phyloP scores from a whole-genome alignment of 1,140 invertebrate species.

The silkworm (Bombyx mori) region DNA sequence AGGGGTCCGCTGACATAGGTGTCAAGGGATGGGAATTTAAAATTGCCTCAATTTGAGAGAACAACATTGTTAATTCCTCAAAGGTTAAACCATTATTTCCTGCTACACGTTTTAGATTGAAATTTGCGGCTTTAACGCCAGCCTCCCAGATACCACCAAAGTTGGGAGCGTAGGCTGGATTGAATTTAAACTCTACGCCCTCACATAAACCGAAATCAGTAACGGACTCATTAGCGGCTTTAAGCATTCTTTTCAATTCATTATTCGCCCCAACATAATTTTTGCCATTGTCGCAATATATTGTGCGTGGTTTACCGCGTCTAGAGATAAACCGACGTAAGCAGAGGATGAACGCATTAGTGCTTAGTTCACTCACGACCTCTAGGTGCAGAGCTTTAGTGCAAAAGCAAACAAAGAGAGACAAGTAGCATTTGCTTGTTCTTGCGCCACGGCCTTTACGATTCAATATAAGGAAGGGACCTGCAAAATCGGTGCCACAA shows the following conservation, averaged over 20 bases:
- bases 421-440: constrained; percentile 17
- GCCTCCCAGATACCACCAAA: too few relatives aligned
- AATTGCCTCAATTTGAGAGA: too few relatives aligned
- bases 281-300: constrained; percentile 22
- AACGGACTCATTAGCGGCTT: constrained; percentile 4
- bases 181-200: too few relatives aligned
- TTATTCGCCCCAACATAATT: constrained; percentile 19
- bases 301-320: constrained; percentile 9
- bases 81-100: too few relatives aligned
- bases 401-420: constrained; percentile 14
- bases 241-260: constrained; percentile 15
- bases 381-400: constrained; percentile 17
- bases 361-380: constrained; percentile 11
- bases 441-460: constrained; percentile 8
- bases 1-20: too few relatives aligned
- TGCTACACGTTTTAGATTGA: too few relatives aligned
- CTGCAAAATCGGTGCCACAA: not conserved
- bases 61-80: too few relatives aligned
- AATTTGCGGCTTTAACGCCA: too few relatives aligned
- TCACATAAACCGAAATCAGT: not conserved
- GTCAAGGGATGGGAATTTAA: too few relatives aligned
- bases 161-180: too few relatives aligned
- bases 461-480: constrained; percentile 8
- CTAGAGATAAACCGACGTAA: constrained; percentile 4
- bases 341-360: constrained; percentile 8